Evolutionary conservation across 2,797 vertebrate genomes (phyloP), one percentile per base, ranked within the genome.

Genomic region (Enteromius trimaculatus): DNA sequence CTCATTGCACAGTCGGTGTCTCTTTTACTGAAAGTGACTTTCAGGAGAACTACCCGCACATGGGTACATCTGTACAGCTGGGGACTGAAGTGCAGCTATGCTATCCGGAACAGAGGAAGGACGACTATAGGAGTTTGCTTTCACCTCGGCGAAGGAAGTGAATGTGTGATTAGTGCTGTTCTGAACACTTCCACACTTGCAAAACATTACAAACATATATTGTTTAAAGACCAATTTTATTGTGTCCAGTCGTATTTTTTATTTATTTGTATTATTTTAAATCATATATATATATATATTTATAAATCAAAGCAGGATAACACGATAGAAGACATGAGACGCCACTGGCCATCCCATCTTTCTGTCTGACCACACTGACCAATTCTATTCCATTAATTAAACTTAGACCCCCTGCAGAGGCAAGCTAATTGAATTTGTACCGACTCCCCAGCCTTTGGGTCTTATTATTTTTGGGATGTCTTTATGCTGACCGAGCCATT

Each of bases 331-430:
- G 53, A 58, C 26, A 70, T 3, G 1, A 55, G 21, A 23, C 79
- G 82, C 88, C 87, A 42, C 47, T 69, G 65, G 86, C 81, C 81
- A 74, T 78, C 53, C 68, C 78, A 86, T 88, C 88, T 86, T 85
- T 83, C 76, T 23, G 44, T 66, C 75, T 86, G 81, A 72, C 53
- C 44, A 77, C 80, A 89, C 88, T 85, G 90, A 90, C 90, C 92
- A 92, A 92, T 91, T 87, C 85, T 89, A 92, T 94, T 90, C 87
- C 91, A 89, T 93, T 93, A 94, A 95, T 95, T 94, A 94, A 95
- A 93, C 90, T 87, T 76, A 80, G 87, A 89, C 91, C 93, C 92
- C 86, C 87, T 89, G 90, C 88, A 91, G 87, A 82, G 79, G 62
- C 86, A 82, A 89, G 91, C 9, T 91, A 91, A 94, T 91, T 90